A percentile compares a stretch with the other conserved stretches of the same genome.
phyloP scores from a whole-genome alignment of 2,888 invertebrate genomes.

The Rhagium mordax region DNA sequence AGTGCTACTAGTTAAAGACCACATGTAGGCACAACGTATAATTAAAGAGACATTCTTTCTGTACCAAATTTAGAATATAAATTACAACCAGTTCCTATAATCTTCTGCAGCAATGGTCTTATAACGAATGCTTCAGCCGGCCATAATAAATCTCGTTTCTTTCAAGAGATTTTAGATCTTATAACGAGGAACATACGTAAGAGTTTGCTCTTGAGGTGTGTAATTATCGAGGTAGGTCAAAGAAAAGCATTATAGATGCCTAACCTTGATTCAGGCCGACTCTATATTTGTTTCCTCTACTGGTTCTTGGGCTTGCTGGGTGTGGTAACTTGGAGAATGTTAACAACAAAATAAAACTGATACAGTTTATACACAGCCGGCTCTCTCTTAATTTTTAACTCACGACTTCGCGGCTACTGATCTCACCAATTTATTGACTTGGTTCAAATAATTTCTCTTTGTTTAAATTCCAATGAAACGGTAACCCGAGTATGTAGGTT shows the following conservation, averaged over 20 bases:
- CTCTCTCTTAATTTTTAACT: conserved; percentile 28
- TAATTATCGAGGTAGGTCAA: conserved; percentile 54
- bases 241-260: conserved; percentile 48
- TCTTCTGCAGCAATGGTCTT: conserved; percentile 29
- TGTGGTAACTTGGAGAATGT: conserved; percentile 39
- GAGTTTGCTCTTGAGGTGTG: conserved; percentile 46
- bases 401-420: conserved; percentile 28
- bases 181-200: conserved; percentile 21
- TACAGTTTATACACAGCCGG: conserved; percentile 28
- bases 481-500: background rate
- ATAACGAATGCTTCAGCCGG: conserved; percentile 25
- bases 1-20: conserved; percentile 23
- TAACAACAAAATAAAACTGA: conserved; percentile 29
- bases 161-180: conserved; percentile 26
- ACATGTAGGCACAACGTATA: conserved; percentile 18
- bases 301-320: conserved; percentile 36
- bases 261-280: conserved; percentile 36
- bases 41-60: conserved; percentile 31
- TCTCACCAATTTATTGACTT: background rate
- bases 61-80: conserved; percentile 23
- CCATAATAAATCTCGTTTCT: conserved; percentile 17
- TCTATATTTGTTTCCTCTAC: conserved; percentile 38
- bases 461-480: background rate
- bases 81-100: conserved; percentile 37
- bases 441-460: background rate